These are phyloP conservation scores for Fulmarus glacialis DNA, from an alignment of 2,113 vertebrate genomes.

Conservation along the genomic window DNA sequence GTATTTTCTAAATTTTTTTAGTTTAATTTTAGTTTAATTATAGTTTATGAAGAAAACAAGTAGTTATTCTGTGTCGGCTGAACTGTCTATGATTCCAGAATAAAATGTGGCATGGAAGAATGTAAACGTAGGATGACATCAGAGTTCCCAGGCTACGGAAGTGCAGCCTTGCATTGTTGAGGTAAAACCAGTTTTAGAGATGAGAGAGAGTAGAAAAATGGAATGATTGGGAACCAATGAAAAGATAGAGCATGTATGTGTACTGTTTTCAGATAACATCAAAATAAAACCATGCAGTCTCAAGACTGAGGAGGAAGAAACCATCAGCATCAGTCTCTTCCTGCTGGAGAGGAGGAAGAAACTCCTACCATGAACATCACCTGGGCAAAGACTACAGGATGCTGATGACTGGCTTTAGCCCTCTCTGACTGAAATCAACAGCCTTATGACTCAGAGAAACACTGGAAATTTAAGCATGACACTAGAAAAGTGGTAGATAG, in stretches of 20 bases:
- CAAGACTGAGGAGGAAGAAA: not conserved
- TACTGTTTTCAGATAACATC: not conserved
- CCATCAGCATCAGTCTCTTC: not conserved
- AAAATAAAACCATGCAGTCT: not conserved
- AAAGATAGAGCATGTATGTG: not conserved
- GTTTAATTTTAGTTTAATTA: not conserved
- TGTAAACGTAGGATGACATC: not conserved
- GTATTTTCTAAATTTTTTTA: not conserved
- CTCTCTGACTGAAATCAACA: not conserved
- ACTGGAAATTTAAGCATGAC: not conserved
- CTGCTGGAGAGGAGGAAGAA: not conserved
- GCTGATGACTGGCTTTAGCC: not conserved
- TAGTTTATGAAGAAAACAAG: not conserved
- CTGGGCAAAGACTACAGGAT: not conserved
- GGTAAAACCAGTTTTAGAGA: not conserved
- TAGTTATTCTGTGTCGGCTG: not conserved
- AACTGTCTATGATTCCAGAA: not conserved
- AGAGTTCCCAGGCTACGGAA: not conserved
- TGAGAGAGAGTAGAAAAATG: accelerated
- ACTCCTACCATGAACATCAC: accelerated
- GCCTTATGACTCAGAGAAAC: not conserved
- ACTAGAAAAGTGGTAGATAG: not conserved
- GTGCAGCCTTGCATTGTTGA: not conserved
- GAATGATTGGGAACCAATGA: not conserved
- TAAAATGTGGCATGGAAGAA: not conserved